Base-by-base conservation (phyloP, 2,797 vertebrate genomes). In the Poecile montanus region DNA sequence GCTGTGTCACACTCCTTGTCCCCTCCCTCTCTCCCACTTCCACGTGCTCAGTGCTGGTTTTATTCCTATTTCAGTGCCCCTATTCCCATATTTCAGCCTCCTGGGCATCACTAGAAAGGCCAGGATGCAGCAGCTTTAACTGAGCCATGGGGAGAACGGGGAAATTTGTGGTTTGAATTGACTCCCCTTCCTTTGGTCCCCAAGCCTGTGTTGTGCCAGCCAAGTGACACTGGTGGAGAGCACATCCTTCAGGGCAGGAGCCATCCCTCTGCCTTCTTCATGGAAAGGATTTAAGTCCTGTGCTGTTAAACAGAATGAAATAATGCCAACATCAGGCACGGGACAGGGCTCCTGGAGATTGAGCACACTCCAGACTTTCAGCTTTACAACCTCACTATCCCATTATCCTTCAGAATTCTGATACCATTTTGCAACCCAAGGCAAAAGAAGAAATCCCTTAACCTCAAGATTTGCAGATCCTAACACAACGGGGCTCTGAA, bases 271-370 rank as follows among this genome's bases (percentile, higher is more conserved):
- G 32, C n/a, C 54, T 79, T 34, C 38, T 44, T 44, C 42, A 25
- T 1, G 5, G 66, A 32, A 68, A 48, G 44, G 10, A 48, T 18
- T 51, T 13, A 40, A 88, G 8, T 50, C 22, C 2, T 4, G 13
- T 30, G 57, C 58, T 25, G 10, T 48, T 36, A 36, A 48, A 32
- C 2, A 22, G 20, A 51, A 11, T 18, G 22, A n/a, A 80, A 75
- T 3, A 22, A 45, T 8, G 11, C 30, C 27, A 48, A 2, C 14
- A 8, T 17, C 4, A 1, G 66, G 32, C 32, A 77, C 0, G 0
- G 11, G 30, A 16, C 38, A 18, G 22, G 23, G 27, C 70, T 56
- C 23, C 17, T 38, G 60, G 66, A 75, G 76, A 25, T 0, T 19
- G 67, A 5, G 56, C 74, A 3, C 20, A 3, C 40, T 76, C 22